Percentiles rank a stretch among this genome's conserved stretches.
phyloP scores from a whole-genome alignment of 1,140 invertebrate genomes.

The Bombyx mori region ASM3026992v2 NC_085117.1:14421001-14421500 shows the following conservation, averaged over 20 bases:
- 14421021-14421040: slow-evolving; percentile 60
- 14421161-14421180: slow-evolving; percentile 64
- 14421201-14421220: slow-evolving; percentile 47
- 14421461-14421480: slow-evolving; percentile 65
- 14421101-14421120: slow-evolving; percentile 68
- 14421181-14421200: slow-evolving; percentile 48
- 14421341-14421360: too few relatives aligned
- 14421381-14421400: slow-evolving; percentile 61
- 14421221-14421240: slow-evolving; percentile 39
- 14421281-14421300: too few relatives aligned
- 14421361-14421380: slow-evolving; percentile 46
- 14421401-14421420: slow-evolving; percentile 50
- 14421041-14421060: slow-evolving; percentile 70
- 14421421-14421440: slow-evolving; percentile 39
- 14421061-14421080: slow-evolving; percentile 66
- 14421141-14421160: slow-evolving; percentile 65
- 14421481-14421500: slow-evolving; percentile 40
- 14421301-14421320: too few relatives aligned
- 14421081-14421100: slow-evolving; percentile 60
- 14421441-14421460: slow-evolving; percentile 33
- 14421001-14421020: slow-evolving; percentile 44
- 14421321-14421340: too few relatives aligned
- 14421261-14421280: too few relatives aligned
- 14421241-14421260: neutral
- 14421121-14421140: slow-evolving; percentile 63